Conservation (phyloP, 2,113 vertebrate species). For the Periophthalmus modestus region DNA sequence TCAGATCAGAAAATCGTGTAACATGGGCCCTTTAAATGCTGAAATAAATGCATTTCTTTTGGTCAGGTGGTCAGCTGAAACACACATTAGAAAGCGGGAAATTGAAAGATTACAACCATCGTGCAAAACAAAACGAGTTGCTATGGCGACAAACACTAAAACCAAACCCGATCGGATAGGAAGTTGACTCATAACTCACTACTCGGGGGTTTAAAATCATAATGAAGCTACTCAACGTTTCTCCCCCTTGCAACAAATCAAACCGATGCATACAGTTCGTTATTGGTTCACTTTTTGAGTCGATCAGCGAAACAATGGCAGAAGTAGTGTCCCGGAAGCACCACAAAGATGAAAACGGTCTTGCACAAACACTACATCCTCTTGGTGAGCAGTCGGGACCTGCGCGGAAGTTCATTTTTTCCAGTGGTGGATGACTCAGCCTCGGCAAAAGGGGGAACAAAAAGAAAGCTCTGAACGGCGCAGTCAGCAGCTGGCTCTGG, state of each 20-base stretch:
- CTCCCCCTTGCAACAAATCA: too few relatives aligned
- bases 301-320: neutral
- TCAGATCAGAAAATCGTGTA: too few relatives aligned
- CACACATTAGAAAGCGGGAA: too few relatives aligned
- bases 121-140: neutral
- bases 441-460: slow-evolving; percentile 12
- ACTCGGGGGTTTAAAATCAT: neutral
- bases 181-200: neutral
- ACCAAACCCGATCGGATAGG: neutral
- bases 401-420: slow-evolving; percentile 62
- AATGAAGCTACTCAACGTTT: neutral
- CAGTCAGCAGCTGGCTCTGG: slow-evolving; percentile 12
- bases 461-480: slow-evolving; percentile 24
- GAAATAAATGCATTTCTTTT: too few relatives aligned
- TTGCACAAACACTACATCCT: neutral
- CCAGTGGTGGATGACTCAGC: slow-evolving; percentile 65
- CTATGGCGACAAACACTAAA: neutral
- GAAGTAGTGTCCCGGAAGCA: neutral
- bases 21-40: too few relatives aligned
- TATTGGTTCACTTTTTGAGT: neutral
- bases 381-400: slow-evolving; percentile 41
- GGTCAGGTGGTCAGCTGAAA: too few relatives aligned
- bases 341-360: neutral
- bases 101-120: neutral
- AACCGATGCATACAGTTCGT: neutral